Base-by-base conservation (phyloP, 2,113 vertebrate species). In the Eptesicus fuscus region DNA sequence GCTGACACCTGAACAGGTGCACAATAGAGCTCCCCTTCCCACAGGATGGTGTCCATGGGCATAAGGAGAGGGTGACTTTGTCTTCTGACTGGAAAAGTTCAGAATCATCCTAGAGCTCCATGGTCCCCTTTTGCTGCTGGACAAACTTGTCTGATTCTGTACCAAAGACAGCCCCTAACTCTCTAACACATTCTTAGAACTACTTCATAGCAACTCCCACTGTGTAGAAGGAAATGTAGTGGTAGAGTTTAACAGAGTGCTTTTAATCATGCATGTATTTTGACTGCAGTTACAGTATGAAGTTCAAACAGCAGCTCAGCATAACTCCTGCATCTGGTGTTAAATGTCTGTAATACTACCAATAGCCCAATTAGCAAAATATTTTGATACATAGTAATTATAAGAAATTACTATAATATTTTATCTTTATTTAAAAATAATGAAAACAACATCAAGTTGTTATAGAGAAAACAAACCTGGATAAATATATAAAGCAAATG, bases 1-100 rank as follows among this genome's bases (percentile, higher is more conserved):
- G 0, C 30, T 10, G n/a, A 25, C 1, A 2, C 42, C 13, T 16
- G 17, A 12, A 16, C 17, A 5, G 37, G 42, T 0, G 16, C 17
- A 17, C 9, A 0, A 0, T 37, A 2, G n/a, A 17, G 30, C 11
- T 89, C 35, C 30, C 22, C n/a, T 61, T 42, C 51, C 78, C 30
- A 1, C 12, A 59, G 37, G 44, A 12, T 1, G 44, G 18, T 2
- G 1, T 7, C 4, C 6, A 30, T 6, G 44, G 42, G 3, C 1
- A 0, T 4, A 25, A 25, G 7, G n/a, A 44, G 44, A 70, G 7
- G 1, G 0, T 6, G 42, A 1, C 17, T 32, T 51, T 28, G 18
- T 30, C 17, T 84, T 80, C 28, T 6, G 17, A 1, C 49, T 20
- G 4, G 78, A 28, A 8, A 76, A 16, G 47, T 3, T 10, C 14